Evolutionary conservation across 1,140 invertebrate genomes (phyloP), one percentile per base, ranked within the genome.

Genomic region (Oscheius sp.): DNA sequence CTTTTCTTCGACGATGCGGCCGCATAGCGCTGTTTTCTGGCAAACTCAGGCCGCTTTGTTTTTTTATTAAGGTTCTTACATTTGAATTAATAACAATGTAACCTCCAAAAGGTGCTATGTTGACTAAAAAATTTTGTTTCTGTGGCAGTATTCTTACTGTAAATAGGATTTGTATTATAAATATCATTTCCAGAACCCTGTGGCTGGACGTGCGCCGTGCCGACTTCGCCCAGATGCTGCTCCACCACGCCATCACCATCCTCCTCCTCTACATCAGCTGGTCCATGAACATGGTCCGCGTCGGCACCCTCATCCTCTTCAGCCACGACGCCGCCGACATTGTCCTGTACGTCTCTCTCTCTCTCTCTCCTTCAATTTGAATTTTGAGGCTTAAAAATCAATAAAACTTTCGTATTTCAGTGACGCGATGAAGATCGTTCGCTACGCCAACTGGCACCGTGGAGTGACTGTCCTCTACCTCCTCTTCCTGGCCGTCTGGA

Each of bases 181-280:
- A n/a, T n/a, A n/a, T n/a, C n/a, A 15, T 92, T 65, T 82, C 77
- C 63, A 83, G 80, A 58, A 76, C 79, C 15, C 62, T 83, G 18
- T 74, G 69, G 7, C 76, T 83, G 46, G 82, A 83, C 62, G 78
- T 84, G 10, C 65, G 71, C 20, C 68, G 82, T 1, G 76, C 79
- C 31, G 95, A 98, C 87, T 97, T 97, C 86, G 93, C 92, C 91
- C 93, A 97, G 88, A 97, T 98, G 94, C 94, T 97, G 84, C 88
- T 95, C 58, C 95, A 97, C 87, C 95, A 99, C 83, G 89, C 95
- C 81, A 91, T 92, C 2, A 96, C 95, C 2, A 91, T 98, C 77
- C 81, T 90, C 35, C 88, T 99, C 38, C 89, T 98, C 86, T 90
- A 88, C 52, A 91, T 97, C 81, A 95, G 93, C 31, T 98, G 94